A percentile compares a stretch with the other conserved stretches of the same genome.
Conservation (phyloP, 2,113 vertebrate species). For the Myiozetetes cayanensis region DNA sequence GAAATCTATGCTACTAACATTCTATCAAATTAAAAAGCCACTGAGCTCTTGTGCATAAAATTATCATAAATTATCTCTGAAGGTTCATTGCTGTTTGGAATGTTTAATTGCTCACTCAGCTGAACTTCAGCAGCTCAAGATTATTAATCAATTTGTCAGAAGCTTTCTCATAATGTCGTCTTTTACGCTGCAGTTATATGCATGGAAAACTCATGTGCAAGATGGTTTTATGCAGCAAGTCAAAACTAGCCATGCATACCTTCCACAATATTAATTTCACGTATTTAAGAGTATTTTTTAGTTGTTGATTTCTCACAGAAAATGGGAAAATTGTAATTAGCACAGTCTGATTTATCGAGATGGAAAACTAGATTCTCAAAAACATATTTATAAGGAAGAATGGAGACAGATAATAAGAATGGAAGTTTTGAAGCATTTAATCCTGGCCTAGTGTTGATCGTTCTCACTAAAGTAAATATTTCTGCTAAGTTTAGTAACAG, state of each 20-base stretch:
- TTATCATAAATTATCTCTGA: conserved; percentile 85
- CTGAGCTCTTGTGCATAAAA: conserved; percentile 86
- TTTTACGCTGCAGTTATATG: conserved; percentile 45
- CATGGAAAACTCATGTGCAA: conserved; percentile 23
- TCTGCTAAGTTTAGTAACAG: neutral
- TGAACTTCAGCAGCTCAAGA: conserved; percentile 75
- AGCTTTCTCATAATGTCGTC: conserved; percentile 68
- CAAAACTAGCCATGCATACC: conserved; percentile 14
- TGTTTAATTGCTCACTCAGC: conserved; percentile 84
- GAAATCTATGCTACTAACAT: conserved; percentile 88
- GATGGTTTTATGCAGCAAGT: conserved; percentile 41
- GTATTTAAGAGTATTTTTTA: conserved; percentile 1
- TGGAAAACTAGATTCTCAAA: neutral
- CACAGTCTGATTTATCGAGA: neutral
- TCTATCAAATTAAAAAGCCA: conserved; percentile 89
- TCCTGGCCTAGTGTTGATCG: neutral
- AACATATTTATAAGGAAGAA: neutral
- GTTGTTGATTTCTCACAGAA: neutral
- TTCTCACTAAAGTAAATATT: neutral
- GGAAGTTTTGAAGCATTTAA: neutral
- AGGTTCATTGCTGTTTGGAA: conserved; percentile 81
- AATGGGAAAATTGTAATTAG: neutral
- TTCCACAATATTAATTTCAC: conserved; percentile 11
- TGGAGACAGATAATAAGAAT: neutral
- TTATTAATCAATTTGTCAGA: conserved; percentile 80